These are phyloP conservation scores for Apodemia mormo DNA, from an alignment of 2,888 invertebrate genomes.

Conservation along the genomic window DNA sequence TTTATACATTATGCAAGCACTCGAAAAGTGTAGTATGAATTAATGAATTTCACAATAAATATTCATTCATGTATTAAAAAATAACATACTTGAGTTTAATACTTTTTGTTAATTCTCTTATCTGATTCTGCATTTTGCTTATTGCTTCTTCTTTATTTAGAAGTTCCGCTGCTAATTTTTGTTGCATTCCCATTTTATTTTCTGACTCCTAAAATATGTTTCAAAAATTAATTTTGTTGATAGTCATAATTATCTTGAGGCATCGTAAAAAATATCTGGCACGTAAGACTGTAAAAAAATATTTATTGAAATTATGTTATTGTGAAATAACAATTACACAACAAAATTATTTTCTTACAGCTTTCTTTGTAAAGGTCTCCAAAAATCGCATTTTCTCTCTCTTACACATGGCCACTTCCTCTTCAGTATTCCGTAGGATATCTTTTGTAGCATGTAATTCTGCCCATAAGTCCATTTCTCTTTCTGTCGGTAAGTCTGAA, in stretches of 20 bases:
- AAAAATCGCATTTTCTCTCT: constrained; percentile 69
- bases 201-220: constrained; percentile 61
- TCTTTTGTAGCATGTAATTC: constrained; percentile 73
- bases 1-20: too few species aligned
- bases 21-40: too few species aligned
- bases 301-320: constrained; percentile 15
- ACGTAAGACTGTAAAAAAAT: constrained; percentile 64
- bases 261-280: constrained; percentile 52
- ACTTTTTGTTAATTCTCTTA: constrained; percentile 67
- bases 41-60: too few species aligned
- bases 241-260: constrained; percentile 45
- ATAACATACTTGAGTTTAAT: constrained; percentile 65
- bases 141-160: constrained; percentile 70
- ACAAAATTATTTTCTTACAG: constrained; percentile 45
- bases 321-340: background rate
- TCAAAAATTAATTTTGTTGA: constrained; percentile 11
- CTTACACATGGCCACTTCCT: constrained; percentile 64
- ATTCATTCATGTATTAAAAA: background rate
- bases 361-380: constrained; percentile 69
- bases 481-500: constrained; percentile 66
- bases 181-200: constrained; percentile 70
- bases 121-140: constrained; percentile 69
- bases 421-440: constrained; percentile 62
- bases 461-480: constrained; percentile 72
- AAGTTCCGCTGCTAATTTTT: constrained; percentile 74